Conservation (phyloP, 2,113 vertebrate species). For the Oncorhynchus masou region DNA sequence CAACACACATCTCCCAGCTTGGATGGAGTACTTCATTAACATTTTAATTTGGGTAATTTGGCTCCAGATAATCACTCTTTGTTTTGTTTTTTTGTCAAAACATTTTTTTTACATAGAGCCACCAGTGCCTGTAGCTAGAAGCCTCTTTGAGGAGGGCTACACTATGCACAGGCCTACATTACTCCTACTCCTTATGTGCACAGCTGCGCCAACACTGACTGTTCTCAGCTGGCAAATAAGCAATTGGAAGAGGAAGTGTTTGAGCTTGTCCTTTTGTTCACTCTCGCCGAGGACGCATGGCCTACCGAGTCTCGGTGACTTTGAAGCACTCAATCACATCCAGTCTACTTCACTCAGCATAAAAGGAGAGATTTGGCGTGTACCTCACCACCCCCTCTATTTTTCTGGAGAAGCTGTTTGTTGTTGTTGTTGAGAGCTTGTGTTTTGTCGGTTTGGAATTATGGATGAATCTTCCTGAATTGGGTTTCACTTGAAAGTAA, state of each 20-base stretch:
- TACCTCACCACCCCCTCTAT: not conserved
- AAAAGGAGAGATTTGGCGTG: not conserved
- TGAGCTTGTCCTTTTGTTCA: not conserved
- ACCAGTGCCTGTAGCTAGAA: not conserved
- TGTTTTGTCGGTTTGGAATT: not conserved
- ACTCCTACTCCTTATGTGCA: not conserved
- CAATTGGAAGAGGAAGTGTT: not conserved
- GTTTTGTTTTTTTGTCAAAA: not conserved
- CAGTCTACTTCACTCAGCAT: not conserved
- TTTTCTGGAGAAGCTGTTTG: not conserved
- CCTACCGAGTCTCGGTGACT: not conserved
- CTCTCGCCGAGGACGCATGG: not conserved
- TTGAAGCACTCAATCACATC: not conserved
- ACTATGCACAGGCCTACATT: not conserved
- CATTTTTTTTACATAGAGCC: not conserved
- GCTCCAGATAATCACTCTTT: constrained; percentile 13
- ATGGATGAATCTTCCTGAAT: not conserved
- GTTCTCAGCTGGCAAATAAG: not conserved
- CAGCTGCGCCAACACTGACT: not conserved
- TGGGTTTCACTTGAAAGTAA: not conserved
- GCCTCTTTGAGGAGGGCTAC: not conserved
- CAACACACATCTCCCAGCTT: not conserved
- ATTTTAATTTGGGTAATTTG: constrained; percentile 22
- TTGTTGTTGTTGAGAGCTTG: not conserved
- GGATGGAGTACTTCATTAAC: constrained; percentile 12